Conservation (phyloP, 2,113 vertebrate species). For the human (Homo sapiens) region GRCh38 chr1:191721501-191722000, state of each 20-base stretch:
- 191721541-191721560: too few relatives aligned
- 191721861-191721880: neutral
- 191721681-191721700: neutral
- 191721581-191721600: neutral
- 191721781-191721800: neutral
- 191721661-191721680: neutral
- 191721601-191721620: neutral
- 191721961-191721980: rapidly evolving
- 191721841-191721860: neutral
- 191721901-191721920: too few relatives aligned
- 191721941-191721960: neutral
- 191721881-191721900: neutral
- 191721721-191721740: neutral
- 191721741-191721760: neutral
- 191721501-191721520: too few relatives aligned
- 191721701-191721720: neutral
- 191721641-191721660: neutral
- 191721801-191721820: neutral
- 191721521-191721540: too few relatives aligned
- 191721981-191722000: neutral
- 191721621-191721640: neutral
- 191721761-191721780: neutral
- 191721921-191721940: neutral
- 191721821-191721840: neutral
- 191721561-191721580: too few relatives aligned